phyloP scores from a whole-genome alignment of 1,140 invertebrate species.

The Himalopsyche phryganea region DNA sequence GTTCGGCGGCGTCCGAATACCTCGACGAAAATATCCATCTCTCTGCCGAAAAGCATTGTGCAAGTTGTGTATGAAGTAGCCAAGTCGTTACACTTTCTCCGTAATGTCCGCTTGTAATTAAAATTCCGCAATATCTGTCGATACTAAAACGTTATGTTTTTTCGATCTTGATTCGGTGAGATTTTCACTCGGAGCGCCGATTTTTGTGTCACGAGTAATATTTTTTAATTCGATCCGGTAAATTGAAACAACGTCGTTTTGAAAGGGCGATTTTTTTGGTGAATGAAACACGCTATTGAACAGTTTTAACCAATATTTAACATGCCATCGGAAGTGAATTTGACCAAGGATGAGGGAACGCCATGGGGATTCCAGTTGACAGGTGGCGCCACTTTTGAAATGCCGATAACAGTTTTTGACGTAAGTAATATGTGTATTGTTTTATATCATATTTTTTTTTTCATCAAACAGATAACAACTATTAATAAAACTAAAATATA shows the following conservation, averaged over 20 bases:
- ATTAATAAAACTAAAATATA: too few species aligned
- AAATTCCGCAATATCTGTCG: constrained; percentile 28
- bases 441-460: too few species aligned
- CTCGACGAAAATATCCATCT: constrained; percentile 20
- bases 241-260: too few species aligned
- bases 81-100: constrained; percentile 31
- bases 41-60: constrained; percentile 23
- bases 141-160: constrained; percentile 14
- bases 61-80: constrained; percentile 15
- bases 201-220: neutral
- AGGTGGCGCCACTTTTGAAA: constrained; percentile 76
- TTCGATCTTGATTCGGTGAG: neutral
- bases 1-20: neutral
- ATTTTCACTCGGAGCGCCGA: neutral
- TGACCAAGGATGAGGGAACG: constrained; percentile 20
- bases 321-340: constrained; percentile 32
- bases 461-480: too few species aligned
- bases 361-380: constrained; percentile 81
- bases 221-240: neutral
- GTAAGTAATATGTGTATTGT: constrained; percentile 54
- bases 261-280: neutral
- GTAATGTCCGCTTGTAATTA: constrained; percentile 20
- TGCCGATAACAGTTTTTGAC: constrained; percentile 75
- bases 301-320: neutral
- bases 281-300: neutral